phyloP scores from a whole-genome alignment of 1,140 invertebrate species.

The Caenorhabditis remanei region DNA sequence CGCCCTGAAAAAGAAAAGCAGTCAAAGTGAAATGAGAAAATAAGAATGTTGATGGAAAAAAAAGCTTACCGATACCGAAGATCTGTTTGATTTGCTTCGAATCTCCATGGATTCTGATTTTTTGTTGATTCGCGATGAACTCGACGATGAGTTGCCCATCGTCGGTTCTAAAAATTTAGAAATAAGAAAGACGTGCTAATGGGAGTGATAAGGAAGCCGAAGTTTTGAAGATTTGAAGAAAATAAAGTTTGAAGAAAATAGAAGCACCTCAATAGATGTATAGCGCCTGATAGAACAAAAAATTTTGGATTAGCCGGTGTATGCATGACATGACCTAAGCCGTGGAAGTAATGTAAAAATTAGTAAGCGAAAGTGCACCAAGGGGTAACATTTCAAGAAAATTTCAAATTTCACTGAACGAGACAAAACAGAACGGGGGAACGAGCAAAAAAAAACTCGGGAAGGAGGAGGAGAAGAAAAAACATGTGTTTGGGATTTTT shows the following conservation, averaged over 20 bases:
- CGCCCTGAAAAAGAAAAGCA: background rate
- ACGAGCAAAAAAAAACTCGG: background rate
- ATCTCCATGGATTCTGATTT: slow-evolving; percentile 47
- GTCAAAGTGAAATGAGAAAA: background rate
- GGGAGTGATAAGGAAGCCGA: background rate
- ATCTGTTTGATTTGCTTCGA: slow-evolving; percentile 11
- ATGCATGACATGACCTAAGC: too few species aligned
- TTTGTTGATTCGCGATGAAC: slow-evolving; percentile 35
- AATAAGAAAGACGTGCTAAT: background rate
- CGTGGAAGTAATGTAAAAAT: too few species aligned
- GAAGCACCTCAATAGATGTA: slow-evolving; percentile 8
- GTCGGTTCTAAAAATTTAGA: background rate
- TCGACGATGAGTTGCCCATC: slow-evolving; percentile 50
- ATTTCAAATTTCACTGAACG: background rate
- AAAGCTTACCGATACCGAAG: background rate
- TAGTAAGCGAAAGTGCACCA: slow-evolving; percentile 8
- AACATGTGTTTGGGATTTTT: slow-evolving; percentile 56
- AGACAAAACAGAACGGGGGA: slow-evolving; percentile 30
- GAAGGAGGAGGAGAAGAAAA: background rate
- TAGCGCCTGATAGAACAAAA: background rate
- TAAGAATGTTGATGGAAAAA: background rate
- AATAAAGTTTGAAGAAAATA: background rate
- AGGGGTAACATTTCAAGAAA: background rate
- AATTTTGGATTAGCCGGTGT: background rate
- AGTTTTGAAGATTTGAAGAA: background rate